Percentiles rank a stretch among this genome's conserved stretches.
phyloP scores from a whole-genome alignment of 2,113 vertebrate species.

The Heteronetta atricapilla region DNA sequence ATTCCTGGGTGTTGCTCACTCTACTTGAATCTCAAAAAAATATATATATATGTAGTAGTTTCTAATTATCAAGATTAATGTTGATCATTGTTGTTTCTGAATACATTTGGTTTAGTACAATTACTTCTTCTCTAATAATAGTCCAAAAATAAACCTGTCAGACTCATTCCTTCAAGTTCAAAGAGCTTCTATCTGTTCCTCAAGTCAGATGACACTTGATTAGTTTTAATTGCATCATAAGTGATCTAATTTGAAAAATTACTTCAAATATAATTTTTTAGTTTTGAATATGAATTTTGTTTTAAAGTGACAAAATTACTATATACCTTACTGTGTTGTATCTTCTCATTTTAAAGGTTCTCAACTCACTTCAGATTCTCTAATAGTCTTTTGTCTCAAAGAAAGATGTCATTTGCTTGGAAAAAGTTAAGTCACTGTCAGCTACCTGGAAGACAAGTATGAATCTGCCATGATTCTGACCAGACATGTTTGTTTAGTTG shows the following conservation, averaged over 20 bases:
- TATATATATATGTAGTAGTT: too few relatives aligned
- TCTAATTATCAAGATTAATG: neutral
- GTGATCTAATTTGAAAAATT: neutral
- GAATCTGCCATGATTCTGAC: neutral
- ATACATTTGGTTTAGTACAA: neutral
- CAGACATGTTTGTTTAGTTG: neutral
- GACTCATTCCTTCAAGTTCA: neutral
- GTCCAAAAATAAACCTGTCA: neutral
- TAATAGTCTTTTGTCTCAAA: neutral
- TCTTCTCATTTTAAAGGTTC: neutral
- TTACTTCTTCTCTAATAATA: neutral
- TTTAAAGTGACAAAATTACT: neutral
- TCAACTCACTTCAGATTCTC: neutral
- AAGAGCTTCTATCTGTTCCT: neutral
- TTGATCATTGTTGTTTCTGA: neutral
- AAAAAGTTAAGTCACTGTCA: neutral
- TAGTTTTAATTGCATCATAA: neutral
- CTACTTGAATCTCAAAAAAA: neutral
- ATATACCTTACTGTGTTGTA: neutral
- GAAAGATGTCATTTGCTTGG: neutral
- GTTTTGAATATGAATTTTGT: neutral
- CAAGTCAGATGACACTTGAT: neutral
- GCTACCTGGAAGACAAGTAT: neutral
- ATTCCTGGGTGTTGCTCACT: neutral
- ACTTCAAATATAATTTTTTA: neutral